These are phyloP conservation scores for Emydocephalus ijimae DNA, from an alignment of 2,113 vertebrate genomes.

Conservation along the genomic window DNA sequence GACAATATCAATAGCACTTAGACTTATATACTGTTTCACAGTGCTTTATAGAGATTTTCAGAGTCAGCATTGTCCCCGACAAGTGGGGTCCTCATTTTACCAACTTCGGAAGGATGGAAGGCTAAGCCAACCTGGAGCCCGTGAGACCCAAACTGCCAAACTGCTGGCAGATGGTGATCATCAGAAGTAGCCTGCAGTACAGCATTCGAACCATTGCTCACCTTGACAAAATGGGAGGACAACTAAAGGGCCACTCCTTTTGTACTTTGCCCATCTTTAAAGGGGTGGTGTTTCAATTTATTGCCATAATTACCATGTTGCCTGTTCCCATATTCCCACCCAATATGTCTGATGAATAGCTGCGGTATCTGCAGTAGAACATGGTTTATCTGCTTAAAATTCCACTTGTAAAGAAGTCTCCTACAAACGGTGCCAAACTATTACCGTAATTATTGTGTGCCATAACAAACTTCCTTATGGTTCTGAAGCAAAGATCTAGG, in stretches of 20 bases:
- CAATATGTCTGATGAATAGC: background rate
- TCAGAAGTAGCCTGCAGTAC: too few relatives aligned
- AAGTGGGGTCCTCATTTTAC: too few relatives aligned
- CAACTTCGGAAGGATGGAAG: too few relatives aligned
- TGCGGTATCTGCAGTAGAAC: background rate
- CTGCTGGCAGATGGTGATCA: too few relatives aligned
- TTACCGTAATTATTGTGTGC: background rate
- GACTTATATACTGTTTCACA: too few relatives aligned
- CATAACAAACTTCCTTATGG: background rate
- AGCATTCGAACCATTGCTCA: too few relatives aligned
- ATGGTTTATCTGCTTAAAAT: background rate
- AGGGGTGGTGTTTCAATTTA: background rate
- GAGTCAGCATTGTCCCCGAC: too few relatives aligned
- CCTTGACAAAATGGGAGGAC: background rate
- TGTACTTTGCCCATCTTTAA: background rate
- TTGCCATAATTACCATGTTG: background rate
- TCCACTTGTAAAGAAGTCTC: background rate
- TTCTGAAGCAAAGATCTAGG: background rate
- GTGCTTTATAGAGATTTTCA: too few relatives aligned
- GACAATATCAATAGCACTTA: background rate
- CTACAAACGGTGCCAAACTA: background rate
- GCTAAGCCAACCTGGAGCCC: too few relatives aligned
- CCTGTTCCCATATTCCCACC: background rate
- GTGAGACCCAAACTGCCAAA: too few relatives aligned
- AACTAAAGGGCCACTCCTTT: background rate